A percentile compares a stretch with the other conserved stretches of the same genome.
Conservation (phyloP, 1,140 invertebrate species). For the Penaeus chinensis region DNA sequence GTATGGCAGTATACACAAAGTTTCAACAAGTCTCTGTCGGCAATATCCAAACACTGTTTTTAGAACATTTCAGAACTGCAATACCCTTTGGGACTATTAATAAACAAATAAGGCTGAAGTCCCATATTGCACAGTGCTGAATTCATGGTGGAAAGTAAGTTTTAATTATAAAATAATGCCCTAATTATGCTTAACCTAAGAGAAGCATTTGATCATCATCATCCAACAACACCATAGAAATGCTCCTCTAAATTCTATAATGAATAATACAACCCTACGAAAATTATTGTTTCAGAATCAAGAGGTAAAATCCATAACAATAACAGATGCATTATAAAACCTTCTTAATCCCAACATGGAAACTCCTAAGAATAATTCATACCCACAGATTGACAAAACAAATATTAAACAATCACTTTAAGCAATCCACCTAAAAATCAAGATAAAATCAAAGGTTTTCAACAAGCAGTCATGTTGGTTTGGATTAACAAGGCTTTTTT, state of each 20-base stretch:
- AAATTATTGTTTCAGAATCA: conserved; percentile 53
- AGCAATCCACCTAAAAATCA: conserved; percentile 25
- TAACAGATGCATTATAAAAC: conserved; percentile 42
- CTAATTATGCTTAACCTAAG: conserved; percentile 55
- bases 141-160: conserved; percentile 25
- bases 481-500: conserved; percentile 54
- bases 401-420: conserved; percentile 24
- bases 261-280: conserved; percentile 58
- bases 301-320: conserved; percentile 55
- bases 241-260: conserved; percentile 52
- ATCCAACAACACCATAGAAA: conserved; percentile 42
- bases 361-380: background rate
- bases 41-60: conserved; percentile 28
- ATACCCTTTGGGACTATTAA: conserved; percentile 47
- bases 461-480: conserved; percentile 30
- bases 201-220: conserved; percentile 18
- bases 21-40: conserved; percentile 10
- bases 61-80: conserved; percentile 46
- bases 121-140: conserved; percentile 54
- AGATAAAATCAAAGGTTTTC: conserved; percentile 2
- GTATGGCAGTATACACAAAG: conserved; percentile 33
- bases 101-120: conserved; percentile 60
- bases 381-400: conserved; percentile 2
- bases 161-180: conserved; percentile 57
- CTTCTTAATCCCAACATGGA: conserved; percentile 45